Percentiles rank a stretch among this genome's conserved stretches.
These are phyloP conservation scores for Pollimyrus isidori DNA, from an alignment of 2,113 vertebrate genomes.

Conservation along the genomic window DNA sequence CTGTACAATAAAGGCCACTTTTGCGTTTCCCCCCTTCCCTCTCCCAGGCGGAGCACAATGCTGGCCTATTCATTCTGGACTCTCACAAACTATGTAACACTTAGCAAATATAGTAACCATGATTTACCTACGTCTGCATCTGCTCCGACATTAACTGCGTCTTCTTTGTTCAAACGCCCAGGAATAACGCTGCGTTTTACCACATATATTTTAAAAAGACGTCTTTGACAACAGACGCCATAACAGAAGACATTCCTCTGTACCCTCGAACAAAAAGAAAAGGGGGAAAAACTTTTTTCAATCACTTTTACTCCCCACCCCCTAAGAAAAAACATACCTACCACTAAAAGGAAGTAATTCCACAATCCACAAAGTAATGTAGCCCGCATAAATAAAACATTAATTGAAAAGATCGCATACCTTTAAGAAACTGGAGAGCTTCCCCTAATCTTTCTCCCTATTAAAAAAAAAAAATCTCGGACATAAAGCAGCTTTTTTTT, in stretches of 20 bases:
- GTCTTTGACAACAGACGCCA: constrained; percentile 14
- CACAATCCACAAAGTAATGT: not conserved
- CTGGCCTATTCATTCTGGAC: constrained; percentile 16
- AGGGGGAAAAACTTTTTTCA: constrained; percentile 42
- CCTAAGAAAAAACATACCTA: constrained; percentile 38
- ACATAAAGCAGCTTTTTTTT: constrained; percentile 36
- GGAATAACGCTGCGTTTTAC: not conserved
- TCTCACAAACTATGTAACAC: not conserved
- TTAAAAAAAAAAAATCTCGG: constrained; percentile 13
- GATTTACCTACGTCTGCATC: constrained; percentile 2
- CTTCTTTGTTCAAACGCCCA: not conserved
- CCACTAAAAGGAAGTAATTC: constrained; percentile 34
- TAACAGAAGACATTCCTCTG: constrained; percentile 20
- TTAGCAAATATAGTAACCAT: not conserved
- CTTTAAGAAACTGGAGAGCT: constrained; percentile 24
- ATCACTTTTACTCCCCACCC: constrained; percentile 48
- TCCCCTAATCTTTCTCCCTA: constrained; percentile 17
- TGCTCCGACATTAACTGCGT: not conserved
- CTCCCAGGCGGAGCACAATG: constrained; percentile 12
- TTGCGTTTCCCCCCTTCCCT: not conserved
- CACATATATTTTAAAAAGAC: not conserved
- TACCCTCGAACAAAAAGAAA: constrained; percentile 22
- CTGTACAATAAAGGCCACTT: not conserved
- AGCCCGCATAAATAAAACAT: not conserved
- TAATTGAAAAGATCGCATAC: constrained; percentile 35